These are phyloP conservation scores for Panorpa germanica DNA, from an alignment of 2,888 invertebrate genomes.

Conservation along the genomic window DNA sequence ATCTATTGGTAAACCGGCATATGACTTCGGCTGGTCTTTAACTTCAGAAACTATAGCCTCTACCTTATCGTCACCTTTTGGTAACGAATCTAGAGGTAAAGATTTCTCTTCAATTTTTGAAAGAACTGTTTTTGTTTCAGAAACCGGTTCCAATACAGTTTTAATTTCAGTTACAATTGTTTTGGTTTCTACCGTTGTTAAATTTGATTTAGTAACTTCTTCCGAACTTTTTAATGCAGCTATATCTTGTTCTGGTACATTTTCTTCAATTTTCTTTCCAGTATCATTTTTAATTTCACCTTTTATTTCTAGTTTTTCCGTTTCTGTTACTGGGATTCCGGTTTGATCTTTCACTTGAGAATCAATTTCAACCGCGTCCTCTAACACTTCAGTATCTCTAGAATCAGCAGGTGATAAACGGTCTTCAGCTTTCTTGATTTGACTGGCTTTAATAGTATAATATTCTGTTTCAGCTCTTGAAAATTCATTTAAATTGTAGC, in stretches of 20 bases:
- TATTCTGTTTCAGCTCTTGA: too few species aligned
- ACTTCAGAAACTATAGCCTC: too few species aligned
- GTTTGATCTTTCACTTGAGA: neutral
- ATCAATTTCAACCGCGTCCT: neutral
- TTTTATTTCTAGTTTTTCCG: slow-evolving; percentile 5
- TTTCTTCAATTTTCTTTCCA: slow-evolving; percentile 9
- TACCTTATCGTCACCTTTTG: neutral
- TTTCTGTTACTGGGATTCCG: slow-evolving; percentile 7
- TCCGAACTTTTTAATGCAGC: slow-evolving; percentile 5
- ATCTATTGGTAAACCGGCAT: slow-evolving; percentile 13
- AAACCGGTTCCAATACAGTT: slow-evolving; percentile 6
- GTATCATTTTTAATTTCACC: slow-evolving; percentile 7
- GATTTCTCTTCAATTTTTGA: slow-evolving; percentile 5
- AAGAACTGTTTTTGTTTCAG: slow-evolving; percentile 5
- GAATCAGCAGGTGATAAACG: too few species aligned
- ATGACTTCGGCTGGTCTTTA: neutral
- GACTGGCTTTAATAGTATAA: too few species aligned
- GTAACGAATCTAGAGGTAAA: slow-evolving; percentile 1
- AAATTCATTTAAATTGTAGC: too few species aligned
- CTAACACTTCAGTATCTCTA: too few species aligned
- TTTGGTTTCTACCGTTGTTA: slow-evolving; percentile 2
- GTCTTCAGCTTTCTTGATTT: too few species aligned
- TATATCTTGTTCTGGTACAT: slow-evolving; percentile 6
- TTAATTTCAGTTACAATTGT: slow-evolving; percentile 5
- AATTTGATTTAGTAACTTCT: slow-evolving; percentile 2